Base-by-base conservation (phyloP, 2,888 invertebrate genomes). In the Tromatobia lineatoria region DNA sequence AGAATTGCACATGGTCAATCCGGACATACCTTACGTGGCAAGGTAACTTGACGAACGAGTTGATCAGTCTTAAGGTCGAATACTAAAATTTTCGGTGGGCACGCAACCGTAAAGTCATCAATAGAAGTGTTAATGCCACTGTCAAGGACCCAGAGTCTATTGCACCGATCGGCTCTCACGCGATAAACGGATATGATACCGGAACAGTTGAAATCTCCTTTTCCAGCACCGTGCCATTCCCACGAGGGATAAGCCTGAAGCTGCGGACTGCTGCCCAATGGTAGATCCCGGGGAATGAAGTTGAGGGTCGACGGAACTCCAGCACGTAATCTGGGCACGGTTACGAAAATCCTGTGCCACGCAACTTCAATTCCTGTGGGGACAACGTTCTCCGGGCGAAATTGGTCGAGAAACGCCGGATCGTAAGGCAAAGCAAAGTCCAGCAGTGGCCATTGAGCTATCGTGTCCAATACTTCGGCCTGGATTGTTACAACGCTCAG, bases 81-180 rank as follows among this genome's bases (percentile, higher is more conserved):
- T 78, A 98, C 96, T 76, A 97, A 95, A 73, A 98, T 95, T 94
- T 98, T 98, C 4, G 98, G 98, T 0, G 97, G 96, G 90, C 98
- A 98, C 15, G 95, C 94, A 13, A 95, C 93, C 70, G 94, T 95
- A 89, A 96, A 96, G 91, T 96, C 96, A 80, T 96, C 96, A 74
- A 97, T 92, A 6, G 96, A 96, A 88, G 96, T 96, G 91, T 95
- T 95, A 18, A 97, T 95, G 0, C 97, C 98, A 2, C 97, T 96
- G 94, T 98, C 98, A 79, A 98, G 94, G 1, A 97, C 96, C 98
- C 98, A 98, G 3, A 98, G 94, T 20, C 98, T 95, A 93, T 97
- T 96, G 94, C 98, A 98, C n/a, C 96, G 95, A 92, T 98, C 98
- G 45, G 96, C 94, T 20, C 96, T 95, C 69, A 96, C 93, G 29